A percentile compares a stretch with the other conserved stretches of the same genome.
Conservation (phyloP, 2,797 vertebrate species). For the Characodon lateralis region DNA sequence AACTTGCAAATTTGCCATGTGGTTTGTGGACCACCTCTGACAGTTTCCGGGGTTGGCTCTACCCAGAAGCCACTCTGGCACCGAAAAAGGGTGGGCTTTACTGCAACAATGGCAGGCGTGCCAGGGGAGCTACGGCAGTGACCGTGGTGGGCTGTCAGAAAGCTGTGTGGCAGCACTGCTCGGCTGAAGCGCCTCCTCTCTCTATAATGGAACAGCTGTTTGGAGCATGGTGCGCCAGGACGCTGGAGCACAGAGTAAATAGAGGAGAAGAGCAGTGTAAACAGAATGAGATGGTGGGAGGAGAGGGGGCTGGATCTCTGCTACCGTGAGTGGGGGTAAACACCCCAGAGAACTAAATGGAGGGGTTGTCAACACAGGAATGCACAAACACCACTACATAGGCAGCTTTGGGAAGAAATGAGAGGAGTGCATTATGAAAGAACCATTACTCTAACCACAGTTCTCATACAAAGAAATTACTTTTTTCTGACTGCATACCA, state of each 20-base stretch:
- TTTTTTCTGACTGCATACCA: conserved; percentile 18
- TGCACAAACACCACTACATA: conserved; percentile 65
- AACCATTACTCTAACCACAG: conserved; percentile 9
- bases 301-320: conserved; percentile 69
- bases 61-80: conserved; percentile 61
- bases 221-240: conserved; percentile 65
- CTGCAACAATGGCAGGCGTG: conserved; percentile 66
- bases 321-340: conserved; percentile 71
- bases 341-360: conserved; percentile 68
- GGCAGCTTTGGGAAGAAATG: conserved; percentile 38
- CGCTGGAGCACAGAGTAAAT: conserved; percentile 77
- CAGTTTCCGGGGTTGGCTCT: conserved; percentile 61
- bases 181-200: conserved; percentile 62
- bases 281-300: conserved; percentile 76
- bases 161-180: conserved; percentile 63
- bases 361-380: conserved; percentile 70
- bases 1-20: conserved; percentile 65
- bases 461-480: conserved; percentile 20
- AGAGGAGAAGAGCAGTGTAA: conserved; percentile 79
- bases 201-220: conserved; percentile 79
- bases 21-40: conserved; percentile 63
- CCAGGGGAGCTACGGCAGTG: conserved; percentile 48
- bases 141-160: conserved; percentile 61
- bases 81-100: conserved; percentile 55
- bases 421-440: conserved; percentile 14